Conservation (phyloP, 2,797 vertebrate species). For the Karalla daura region DNA sequence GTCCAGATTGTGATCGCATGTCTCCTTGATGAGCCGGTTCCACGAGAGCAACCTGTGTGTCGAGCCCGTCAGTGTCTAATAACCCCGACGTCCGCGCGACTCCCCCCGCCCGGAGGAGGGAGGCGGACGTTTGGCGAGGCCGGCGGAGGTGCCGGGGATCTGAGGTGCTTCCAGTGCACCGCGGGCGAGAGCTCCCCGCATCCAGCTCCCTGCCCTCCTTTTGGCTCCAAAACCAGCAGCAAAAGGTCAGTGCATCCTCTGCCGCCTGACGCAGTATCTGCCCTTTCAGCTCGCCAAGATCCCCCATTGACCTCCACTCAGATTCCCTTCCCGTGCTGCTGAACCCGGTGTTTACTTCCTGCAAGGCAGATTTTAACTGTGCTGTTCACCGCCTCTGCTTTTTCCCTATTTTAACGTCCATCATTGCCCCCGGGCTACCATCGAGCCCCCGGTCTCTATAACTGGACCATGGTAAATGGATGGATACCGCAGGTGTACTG, state of each 20-base stretch:
- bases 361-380: slow-evolving; percentile 33
- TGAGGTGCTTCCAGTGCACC: slow-evolving; percentile 46
- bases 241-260: slow-evolving; percentile 76
- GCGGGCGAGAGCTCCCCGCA: slow-evolving; percentile 39
- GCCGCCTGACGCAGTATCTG: slow-evolving; percentile 56
- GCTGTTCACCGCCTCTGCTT: slow-evolving; percentile 2
- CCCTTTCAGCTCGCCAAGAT: slow-evolving; percentile 71
- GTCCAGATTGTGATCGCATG: background rate
- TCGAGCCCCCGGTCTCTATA: slow-evolving; percentile 16
- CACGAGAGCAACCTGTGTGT: no score
- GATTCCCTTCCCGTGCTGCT: slow-evolving; percentile 27
- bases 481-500: slow-evolving; percentile 33
- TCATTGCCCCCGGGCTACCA: background rate
- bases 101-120: slow-evolving; percentile 14
- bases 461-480: slow-evolving; percentile 22
- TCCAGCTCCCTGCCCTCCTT: slow-evolving; percentile 39
- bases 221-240: slow-evolving; percentile 63
- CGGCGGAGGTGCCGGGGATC: slow-evolving; percentile 35
- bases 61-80: slow-evolving; percentile 31
- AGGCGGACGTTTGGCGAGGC: slow-evolving; percentile 24
- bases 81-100: slow-evolving; percentile 2
- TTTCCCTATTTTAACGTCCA: slow-evolving; percentile 11
- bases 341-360: slow-evolving; percentile 13
- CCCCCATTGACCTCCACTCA: slow-evolving; percentile 66
- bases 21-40: no score